Percentiles rank a stretch among this genome's conserved stretches.
These are phyloP conservation scores for Sepioteuthis lessoniana DNA, from an alignment of 2,888 invertebrate species.

Conservation along the genomic window DNA sequence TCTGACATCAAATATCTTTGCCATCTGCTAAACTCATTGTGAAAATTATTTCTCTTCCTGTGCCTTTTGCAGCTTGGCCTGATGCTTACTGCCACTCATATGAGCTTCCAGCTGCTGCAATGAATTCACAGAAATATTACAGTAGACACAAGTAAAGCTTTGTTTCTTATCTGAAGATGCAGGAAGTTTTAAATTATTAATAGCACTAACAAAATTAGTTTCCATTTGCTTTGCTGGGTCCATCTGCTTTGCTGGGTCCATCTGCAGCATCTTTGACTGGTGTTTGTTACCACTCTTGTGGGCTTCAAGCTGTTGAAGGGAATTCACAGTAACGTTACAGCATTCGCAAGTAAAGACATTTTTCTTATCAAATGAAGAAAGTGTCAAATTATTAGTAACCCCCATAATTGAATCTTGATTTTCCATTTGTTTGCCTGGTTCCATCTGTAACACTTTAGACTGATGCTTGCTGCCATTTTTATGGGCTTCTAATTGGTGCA, in stretches of 20 bases:
- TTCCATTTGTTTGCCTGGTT: not conserved
- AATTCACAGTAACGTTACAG: not conserved
- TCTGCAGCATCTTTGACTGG: not conserved
- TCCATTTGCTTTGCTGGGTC: not conserved
- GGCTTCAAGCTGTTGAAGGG: not conserved
- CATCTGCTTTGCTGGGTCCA: not conserved
- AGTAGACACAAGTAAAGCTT: conserved; percentile 20
- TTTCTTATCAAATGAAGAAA: not conserved
- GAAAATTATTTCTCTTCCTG: not conserved
- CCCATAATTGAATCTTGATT: not conserved
- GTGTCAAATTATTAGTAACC: not conserved
- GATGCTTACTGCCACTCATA: not conserved
- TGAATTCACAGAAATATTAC: conserved; percentile 10
- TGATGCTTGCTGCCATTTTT: not conserved
- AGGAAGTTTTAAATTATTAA: not conserved
- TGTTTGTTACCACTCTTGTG: not conserved
- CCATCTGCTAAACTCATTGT: not conserved
- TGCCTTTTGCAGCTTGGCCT: not conserved
- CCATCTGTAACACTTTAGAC: not conserved
- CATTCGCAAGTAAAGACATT: not conserved
- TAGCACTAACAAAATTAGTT: not conserved
- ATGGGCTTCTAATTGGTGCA: not conserved
- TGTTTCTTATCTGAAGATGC: not conserved
- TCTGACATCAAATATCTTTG: not conserved
- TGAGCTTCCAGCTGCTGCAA: not conserved